Conservation (phyloP, 2,797 vertebrate genomes). For the Australoheros facetus region DNA sequence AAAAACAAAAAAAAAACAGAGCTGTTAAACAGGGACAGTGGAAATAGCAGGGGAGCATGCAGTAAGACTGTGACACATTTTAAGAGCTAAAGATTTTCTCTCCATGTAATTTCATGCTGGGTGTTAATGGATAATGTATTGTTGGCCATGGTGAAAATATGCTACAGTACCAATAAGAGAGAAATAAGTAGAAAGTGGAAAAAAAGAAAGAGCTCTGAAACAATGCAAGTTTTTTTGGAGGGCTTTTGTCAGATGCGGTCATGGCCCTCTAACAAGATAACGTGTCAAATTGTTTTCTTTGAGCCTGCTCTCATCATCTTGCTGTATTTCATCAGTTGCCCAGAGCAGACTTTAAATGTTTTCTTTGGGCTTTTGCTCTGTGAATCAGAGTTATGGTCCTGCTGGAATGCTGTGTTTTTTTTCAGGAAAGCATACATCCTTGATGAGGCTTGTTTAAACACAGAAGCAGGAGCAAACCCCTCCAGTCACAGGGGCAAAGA, state of each 20-base stretch:
- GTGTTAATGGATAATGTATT: slow-evolving; percentile 41
- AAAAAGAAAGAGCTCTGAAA: slow-evolving; percentile 8
- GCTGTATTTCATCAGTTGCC: slow-evolving; percentile 36
- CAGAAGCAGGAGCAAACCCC: slow-evolving; percentile 4
- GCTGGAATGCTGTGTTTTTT: slow-evolving; percentile 18
- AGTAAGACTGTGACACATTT: slow-evolving; percentile 14
- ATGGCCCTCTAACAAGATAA: slow-evolving; percentile 35
- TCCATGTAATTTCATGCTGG: slow-evolving; percentile 15
- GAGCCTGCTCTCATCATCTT: slow-evolving; percentile 31
- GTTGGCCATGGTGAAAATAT: neutral
- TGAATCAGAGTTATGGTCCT: slow-evolving; percentile 25
- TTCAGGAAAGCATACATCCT: slow-evolving; percentile 44
- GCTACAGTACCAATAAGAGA: neutral
- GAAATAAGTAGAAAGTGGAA: neutral
- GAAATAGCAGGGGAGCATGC: slow-evolving; percentile 26
- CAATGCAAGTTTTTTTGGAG: neutral
- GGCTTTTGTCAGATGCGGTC: slow-evolving; percentile 19
- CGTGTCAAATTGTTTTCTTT: slow-evolving; percentile 40
- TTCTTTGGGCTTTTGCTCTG: slow-evolving; percentile 27
- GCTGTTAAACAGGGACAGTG: slow-evolving; percentile 18
- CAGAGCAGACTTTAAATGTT: slow-evolving; percentile 21
- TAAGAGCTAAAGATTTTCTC: slow-evolving; percentile 24
- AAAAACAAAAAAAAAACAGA: slow-evolving; percentile 3
- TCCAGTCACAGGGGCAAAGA: slow-evolving; percentile 1
- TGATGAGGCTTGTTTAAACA: slow-evolving; percentile 46